Base-by-base conservation (phyloP, 2,797 vertebrate genomes). In the Buceros bicornis region DNA sequence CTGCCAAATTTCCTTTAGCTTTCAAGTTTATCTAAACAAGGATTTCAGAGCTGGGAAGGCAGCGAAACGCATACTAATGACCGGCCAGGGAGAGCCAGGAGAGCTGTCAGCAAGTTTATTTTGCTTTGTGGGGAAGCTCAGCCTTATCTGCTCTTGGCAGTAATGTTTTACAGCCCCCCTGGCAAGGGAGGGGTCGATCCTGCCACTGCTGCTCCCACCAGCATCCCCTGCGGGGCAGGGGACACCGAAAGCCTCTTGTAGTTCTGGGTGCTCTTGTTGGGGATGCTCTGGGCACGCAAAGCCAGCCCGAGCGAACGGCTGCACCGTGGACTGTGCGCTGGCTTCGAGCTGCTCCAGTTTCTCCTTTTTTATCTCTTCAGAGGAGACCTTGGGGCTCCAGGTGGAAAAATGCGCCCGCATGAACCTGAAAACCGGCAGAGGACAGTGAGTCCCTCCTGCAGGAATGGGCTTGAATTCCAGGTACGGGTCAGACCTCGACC, bases 11-110 rank as follows among this genome's bases (percentile, higher is more conserved):
- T 74, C 95, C 95, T 60, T 33, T 42, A 20, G 78, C 94, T 95
- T 50, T 97, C 98, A 96, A n/a, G 47, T 98, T 98, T 98, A 98
- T 98, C 98, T 98, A 98, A 98, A 97, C 98, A 98, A 24, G 71
- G 87, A 10, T 51, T 77, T 47, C 48, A 6, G 73, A 56, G 90
- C 4, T 1, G 71, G 76, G 26, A 25, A 82, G 70, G 89, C 87
- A 72, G 71, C 11, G 79, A 35, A 43, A 42, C 9, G 51, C 82
- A 42, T 66, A 11, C 69, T 19, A 53, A 12, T 8, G 48, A 16
- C 71, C 7, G 14, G 8, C n/a, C 29, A 1, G 3, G 18, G 65
- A 22, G 62, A 54, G 66, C 71, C 35, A 2, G 70, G 58, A 40
- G 70, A 51, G 90, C 81, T 57, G 28, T 42, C 67, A 28, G 80